Conservation (phyloP, 2,888 invertebrate genomes). For the Drosophila anomelani region DNA sequence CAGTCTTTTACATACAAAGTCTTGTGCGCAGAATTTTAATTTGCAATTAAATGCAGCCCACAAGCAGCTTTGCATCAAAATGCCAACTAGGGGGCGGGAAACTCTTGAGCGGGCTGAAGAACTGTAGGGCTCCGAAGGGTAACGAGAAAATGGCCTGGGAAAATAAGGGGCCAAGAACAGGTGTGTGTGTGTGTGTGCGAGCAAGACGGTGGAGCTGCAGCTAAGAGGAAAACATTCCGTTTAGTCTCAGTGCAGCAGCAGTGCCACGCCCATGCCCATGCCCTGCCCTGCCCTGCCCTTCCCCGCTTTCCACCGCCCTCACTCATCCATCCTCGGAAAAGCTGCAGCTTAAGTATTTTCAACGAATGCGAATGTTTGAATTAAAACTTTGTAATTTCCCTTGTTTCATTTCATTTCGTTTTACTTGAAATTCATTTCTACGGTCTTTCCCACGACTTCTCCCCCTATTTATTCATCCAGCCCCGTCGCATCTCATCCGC, state of each 20-base stretch:
- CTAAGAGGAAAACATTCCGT: conserved; percentile 60
- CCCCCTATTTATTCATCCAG: conserved; percentile 9
- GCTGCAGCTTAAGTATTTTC: conserved; percentile 75
- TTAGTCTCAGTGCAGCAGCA: conserved; percentile 52
- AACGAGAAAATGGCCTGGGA: conserved; percentile 2
- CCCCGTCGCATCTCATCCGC: conserved; percentile 8
- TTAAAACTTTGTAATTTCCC: conserved; percentile 80
- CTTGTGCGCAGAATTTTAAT: conserved; percentile 83
- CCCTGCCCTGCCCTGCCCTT: neutral
- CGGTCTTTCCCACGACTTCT: conserved; percentile 49
- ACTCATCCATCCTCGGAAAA: conserved; percentile 30
- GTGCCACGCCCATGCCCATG: conserved; percentile 14
- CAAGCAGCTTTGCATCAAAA: conserved; percentile 78
- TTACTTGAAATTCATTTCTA: conserved; percentile 78
- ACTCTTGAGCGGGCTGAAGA: conserved; percentile 1
- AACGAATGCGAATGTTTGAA: conserved; percentile 78
- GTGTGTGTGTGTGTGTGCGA: conserved; percentile 19
- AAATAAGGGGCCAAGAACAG: neutral
- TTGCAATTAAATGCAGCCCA: conserved; percentile 82
- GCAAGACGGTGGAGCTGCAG: conserved; percentile 27
- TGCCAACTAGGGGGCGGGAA: conserved; percentile 50
- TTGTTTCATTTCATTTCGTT: conserved; percentile 80
- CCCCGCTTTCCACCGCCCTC: too few species aligned
- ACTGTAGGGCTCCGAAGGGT: conserved; percentile 2
- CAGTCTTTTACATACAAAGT: conserved; percentile 69